These are phyloP conservation scores for Poeciliopsis occidentalis DNA, from an alignment of 2,113 vertebrate species.

Conservation along the genomic window DNA sequence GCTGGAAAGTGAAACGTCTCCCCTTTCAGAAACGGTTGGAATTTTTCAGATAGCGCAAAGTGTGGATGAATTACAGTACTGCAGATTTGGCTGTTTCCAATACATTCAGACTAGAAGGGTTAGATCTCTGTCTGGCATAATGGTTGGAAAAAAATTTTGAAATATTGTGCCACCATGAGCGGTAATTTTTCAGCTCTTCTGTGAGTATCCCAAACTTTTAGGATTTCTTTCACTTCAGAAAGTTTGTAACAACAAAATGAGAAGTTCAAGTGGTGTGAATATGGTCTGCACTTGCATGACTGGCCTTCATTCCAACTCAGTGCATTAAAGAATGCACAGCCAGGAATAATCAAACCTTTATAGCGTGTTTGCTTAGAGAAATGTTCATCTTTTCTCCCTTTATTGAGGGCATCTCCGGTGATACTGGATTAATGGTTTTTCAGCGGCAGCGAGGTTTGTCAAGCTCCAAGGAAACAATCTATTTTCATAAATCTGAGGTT, in stretches of 20 bases:
- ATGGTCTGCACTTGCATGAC: neutral
- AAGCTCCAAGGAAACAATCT: neutral
- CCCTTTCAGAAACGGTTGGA: too few species aligned
- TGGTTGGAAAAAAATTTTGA: too few species aligned
- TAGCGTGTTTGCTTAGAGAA: neutral
- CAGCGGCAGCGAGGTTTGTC: neutral
- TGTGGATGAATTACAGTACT: too few species aligned
- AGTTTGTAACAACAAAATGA: neutral
- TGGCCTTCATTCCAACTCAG: neutral
- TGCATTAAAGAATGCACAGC: neutral
- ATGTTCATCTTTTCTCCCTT: neutral
- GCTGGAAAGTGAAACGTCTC: too few species aligned
- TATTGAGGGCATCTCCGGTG: neutral
- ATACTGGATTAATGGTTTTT: neutral
- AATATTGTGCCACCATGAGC: too few species aligned
- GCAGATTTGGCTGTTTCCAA: too few species aligned
- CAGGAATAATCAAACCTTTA: neutral
- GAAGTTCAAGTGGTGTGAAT: neutral
- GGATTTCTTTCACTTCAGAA: neutral
- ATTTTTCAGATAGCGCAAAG: too few species aligned
- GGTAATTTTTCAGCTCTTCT: neutral
- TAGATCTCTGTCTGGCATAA: too few species aligned
- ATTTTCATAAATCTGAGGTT: neutral
- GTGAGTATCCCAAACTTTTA: neutral
- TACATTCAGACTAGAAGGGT: too few species aligned